These are phyloP conservation scores for Sitobion miscanthi DNA, from an alignment of 1,140 invertebrate species.

Conservation along the genomic window DNA sequence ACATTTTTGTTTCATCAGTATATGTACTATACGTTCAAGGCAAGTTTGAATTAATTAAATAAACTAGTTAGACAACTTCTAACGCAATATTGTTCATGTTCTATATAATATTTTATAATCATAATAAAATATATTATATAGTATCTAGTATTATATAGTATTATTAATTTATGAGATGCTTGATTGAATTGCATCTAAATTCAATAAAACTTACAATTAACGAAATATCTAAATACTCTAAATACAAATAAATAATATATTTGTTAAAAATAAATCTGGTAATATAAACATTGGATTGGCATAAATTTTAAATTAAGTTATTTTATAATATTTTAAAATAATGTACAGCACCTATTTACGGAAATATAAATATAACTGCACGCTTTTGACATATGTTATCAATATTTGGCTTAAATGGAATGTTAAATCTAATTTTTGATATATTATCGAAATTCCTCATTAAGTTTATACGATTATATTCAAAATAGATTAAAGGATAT, in stretches of 20 bases:
- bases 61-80: constrained; percentile 4
- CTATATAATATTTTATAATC: constrained; percentile 8
- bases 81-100: background rate
- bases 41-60: constrained; percentile 20
- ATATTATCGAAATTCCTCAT: background rate
- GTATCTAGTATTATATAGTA: background rate
- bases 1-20: constrained; percentile 14
- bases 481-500: background rate
- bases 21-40: background rate
- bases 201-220: background rate
- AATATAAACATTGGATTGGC: background rate
- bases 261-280: background rate
- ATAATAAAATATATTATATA: background rate
- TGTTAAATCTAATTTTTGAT: background rate
- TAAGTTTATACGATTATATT: background rate
- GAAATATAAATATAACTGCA: too few relatives aligned
- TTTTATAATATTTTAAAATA: background rate
- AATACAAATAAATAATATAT: background rate
- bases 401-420: background rate
- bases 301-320: background rate
- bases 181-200: background rate
- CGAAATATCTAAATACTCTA: background rate
- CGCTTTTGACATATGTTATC: too few relatives aligned
- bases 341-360: background rate
- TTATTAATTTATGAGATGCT: background rate